These are phyloP conservation scores for Neostethus bicornis DNA, from an alignment of 2,797 vertebrate genomes.

Conservation along the genomic window DNA sequence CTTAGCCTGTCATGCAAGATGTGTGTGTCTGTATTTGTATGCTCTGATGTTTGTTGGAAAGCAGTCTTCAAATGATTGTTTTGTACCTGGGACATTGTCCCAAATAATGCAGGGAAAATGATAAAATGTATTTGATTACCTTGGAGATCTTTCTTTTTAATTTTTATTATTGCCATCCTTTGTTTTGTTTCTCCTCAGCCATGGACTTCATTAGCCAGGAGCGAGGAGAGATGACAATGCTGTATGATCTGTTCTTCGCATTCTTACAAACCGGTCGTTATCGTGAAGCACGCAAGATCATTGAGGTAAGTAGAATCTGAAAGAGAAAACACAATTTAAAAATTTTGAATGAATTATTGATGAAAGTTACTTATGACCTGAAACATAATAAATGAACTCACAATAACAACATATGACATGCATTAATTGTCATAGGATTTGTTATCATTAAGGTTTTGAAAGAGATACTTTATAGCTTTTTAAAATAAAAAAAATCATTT, in stretches of 20 bases:
- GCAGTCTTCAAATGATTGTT: conserved; percentile 37
- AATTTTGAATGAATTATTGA: neutral
- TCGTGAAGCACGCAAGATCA: conserved; percentile 93
- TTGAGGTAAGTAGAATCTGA: conserved; percentile 91
- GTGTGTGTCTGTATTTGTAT: neutral
- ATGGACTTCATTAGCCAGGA: conserved; percentile 90
- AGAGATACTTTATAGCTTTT: too few species aligned
- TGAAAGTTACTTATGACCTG: neutral
- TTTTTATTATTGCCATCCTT: conserved; percentile 42
- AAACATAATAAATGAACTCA: neutral
- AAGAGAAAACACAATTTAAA: neutral
- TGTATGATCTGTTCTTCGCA: conserved; percentile 93
- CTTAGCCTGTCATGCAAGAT: conserved; percentile 53
- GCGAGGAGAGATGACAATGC: conserved; percentile 91
- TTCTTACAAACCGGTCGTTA: conserved; percentile 91
- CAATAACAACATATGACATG: neutral
- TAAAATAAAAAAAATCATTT: too few species aligned
- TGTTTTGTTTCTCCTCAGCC: conserved; percentile 69
- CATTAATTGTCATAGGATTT: neutral
- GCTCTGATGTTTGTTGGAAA: conserved; percentile 29
- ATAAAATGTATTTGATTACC: conserved; percentile 43
- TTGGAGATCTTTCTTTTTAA: conserved; percentile 1
- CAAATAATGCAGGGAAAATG: conserved; percentile 45
- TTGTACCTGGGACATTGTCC: conserved; percentile 48
- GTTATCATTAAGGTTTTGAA: too few species aligned